Evolutionary conservation across 2,797 vertebrate species (phyloP).

Genomic region (Karalla daura): DNA sequence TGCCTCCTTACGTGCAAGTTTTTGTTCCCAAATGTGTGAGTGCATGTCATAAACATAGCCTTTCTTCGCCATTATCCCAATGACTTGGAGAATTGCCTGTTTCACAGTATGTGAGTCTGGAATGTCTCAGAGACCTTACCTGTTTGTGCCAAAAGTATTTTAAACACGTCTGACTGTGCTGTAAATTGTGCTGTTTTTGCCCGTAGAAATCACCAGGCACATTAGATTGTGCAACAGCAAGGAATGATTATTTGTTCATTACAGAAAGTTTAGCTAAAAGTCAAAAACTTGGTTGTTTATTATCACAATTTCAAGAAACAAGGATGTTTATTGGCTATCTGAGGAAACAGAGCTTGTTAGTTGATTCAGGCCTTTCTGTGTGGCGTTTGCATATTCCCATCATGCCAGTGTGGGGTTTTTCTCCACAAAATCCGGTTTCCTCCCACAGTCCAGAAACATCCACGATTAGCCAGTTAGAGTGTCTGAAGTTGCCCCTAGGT

Average conservation of each 20-base stretch:
- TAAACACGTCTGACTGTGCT: slow-evolving; percentile 11
- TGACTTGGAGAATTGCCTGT: slow-evolving; percentile 20
- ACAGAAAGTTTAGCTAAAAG: background rate
- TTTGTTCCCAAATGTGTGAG: slow-evolving; percentile 7
- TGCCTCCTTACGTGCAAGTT: background rate
- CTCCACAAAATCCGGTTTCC: too few relatives aligned
- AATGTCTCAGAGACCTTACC: slow-evolving; percentile 25
- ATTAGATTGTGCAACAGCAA: background rate
- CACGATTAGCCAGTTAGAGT: too few relatives aligned
- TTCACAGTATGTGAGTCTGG: slow-evolving; percentile 25
- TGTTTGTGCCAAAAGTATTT: slow-evolving; percentile 3
- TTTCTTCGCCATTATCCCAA: slow-evolving; percentile 2
- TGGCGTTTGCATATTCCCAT: too few relatives aligned
- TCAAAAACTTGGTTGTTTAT: background rate
- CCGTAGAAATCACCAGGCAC: background rate
- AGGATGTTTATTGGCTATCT: too few relatives aligned
- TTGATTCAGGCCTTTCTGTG: too few relatives aligned
- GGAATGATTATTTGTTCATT: background rate
- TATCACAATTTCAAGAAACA: too few relatives aligned
- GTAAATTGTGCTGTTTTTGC: background rate
- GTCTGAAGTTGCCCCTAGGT: too few relatives aligned
- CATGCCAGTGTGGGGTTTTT: too few relatives aligned
- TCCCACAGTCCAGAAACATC: too few relatives aligned
- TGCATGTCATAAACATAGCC: slow-evolving; percentile 29
- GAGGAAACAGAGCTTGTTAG: too few relatives aligned